A percentile compares a stretch with the other conserved stretches of the same genome.
Evolutionary conservation across 2,113 vertebrate genomes (phyloP).

Genomic region (Heterochromis multidens): DNA sequence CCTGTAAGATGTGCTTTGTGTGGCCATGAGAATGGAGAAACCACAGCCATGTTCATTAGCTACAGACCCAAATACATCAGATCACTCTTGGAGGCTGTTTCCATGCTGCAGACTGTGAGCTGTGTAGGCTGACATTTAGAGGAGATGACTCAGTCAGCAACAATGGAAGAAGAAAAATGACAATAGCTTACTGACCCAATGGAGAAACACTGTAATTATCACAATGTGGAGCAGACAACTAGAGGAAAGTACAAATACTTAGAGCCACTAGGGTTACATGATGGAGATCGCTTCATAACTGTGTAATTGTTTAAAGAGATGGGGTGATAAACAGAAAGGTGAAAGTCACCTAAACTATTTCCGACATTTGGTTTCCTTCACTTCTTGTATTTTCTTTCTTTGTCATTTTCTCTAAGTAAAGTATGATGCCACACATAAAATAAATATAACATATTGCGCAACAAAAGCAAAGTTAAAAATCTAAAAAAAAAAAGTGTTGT

Average conservation of each 20-base stretch:
- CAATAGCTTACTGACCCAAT: constrained; percentile 30
- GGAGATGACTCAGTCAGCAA: constrained; percentile 58
- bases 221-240: constrained; percentile 37
- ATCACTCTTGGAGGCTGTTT: constrained; percentile 37
- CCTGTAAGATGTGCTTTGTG: neutral
- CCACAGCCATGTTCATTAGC: constrained; percentile 8
- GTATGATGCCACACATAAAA: neutral
- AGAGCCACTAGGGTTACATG: neutral
- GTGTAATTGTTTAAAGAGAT: neutral
- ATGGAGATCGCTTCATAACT: neutral
- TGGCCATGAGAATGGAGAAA: neutral
- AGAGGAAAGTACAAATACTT: constrained; percentile 8
- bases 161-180: constrained; percentile 38
- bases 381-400: neutral
- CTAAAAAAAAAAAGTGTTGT: neutral
- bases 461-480: neutral
- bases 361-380: neutral
- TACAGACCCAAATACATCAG: constrained; percentile 28
- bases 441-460: neutral
- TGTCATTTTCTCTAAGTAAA: neutral
- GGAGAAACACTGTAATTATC: constrained; percentile 52
- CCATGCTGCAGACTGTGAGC: constrained; percentile 21
- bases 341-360: neutral
- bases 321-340: neutral
- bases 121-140: constrained; percentile 59